Conservation (phyloP, 2,888 invertebrate genomes). For the Caenorhabditis doughertyi region DNA sequence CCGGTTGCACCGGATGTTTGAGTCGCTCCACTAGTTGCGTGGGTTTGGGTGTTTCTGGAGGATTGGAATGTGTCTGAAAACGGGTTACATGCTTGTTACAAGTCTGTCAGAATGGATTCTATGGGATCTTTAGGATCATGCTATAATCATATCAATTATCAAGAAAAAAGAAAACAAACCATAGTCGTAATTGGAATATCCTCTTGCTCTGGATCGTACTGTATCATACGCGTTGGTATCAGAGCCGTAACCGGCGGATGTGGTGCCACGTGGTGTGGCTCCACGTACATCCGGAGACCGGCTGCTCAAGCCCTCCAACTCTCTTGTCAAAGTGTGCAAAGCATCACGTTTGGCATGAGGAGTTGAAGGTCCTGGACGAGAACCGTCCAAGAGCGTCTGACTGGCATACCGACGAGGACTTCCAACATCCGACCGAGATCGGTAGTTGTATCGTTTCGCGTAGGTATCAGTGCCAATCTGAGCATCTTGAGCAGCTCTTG, state of each 20-base stretch:
- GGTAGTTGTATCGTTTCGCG: slow-evolving; percentile 82
- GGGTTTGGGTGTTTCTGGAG: slow-evolving; percentile 47
- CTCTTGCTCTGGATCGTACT: slow-evolving; percentile 73
- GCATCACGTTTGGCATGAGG: slow-evolving; percentile 81
- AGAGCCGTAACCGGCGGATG: slow-evolving; percentile 75
- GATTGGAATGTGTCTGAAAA: slow-evolving; percentile 68
- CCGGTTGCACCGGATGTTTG: slow-evolving; percentile 36
- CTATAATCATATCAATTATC: background rate
- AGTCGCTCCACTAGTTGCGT: slow-evolving; percentile 38
- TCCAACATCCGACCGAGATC: slow-evolving; percentile 81
- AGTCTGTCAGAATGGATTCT: background rate
- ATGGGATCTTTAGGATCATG: background rate
- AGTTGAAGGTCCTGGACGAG: slow-evolving; percentile 82
- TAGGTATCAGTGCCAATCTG: slow-evolving; percentile 74
- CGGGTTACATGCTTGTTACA: slow-evolving; percentile 8
- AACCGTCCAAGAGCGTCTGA: slow-evolving; percentile 82
- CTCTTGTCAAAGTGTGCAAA: slow-evolving; percentile 81
- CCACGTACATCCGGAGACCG: slow-evolving; percentile 76
- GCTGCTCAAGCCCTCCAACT: slow-evolving; percentile 81
- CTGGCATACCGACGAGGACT: slow-evolving; percentile 81
- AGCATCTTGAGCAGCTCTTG: slow-evolving; percentile 73
- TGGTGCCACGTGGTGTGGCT: slow-evolving; percentile 51
- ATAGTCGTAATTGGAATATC: slow-evolving; percentile 81
- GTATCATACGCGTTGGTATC: slow-evolving; percentile 80
- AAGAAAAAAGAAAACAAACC: slow-evolving; percentile 69